A percentile compares a stretch with the other conserved stretches of the same genome.
Evolutionary conservation across 1,140 invertebrate genomes (phyloP).

Genomic region (Ylistrum balloti): DNA sequence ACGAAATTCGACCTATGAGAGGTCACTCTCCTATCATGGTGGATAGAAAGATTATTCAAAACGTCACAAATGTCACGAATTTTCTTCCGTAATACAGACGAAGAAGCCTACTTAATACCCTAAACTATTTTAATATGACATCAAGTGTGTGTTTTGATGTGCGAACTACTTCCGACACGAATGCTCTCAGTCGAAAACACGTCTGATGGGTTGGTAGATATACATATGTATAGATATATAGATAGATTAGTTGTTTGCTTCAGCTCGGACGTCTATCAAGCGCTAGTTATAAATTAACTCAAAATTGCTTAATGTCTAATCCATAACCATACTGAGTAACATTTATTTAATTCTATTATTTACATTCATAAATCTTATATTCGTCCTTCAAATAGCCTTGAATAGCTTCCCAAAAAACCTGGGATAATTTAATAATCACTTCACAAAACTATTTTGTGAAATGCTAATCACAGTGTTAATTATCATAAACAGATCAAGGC

Average conservation of each 20-base stretch:
- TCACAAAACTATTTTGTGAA: too few species aligned
- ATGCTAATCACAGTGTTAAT: too few species aligned
- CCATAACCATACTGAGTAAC: too few species aligned
- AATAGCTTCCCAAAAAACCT: too few species aligned
- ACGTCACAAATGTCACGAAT: background rate
- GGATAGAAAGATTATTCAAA: constrained; percentile 21
- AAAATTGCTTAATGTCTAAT: background rate
- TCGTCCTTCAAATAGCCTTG: too few species aligned
- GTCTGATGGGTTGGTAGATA: background rate
- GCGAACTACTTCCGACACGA: background rate
- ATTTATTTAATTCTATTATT: too few species aligned
- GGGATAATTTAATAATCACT: too few species aligned
- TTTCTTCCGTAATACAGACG: background rate
- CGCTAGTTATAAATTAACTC: background rate
- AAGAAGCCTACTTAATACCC: background rate
- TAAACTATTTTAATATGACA: constrained; percentile 36
- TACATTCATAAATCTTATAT: too few species aligned
- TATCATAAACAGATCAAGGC: too few species aligned
- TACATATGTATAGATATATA: too few species aligned
- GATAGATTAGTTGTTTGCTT: background rate
- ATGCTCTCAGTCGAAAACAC: background rate
- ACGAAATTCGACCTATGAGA: background rate
- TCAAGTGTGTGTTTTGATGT: constrained; percentile 5
- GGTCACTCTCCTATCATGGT: background rate
- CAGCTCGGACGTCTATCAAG: background rate